Evolutionary conservation across 2,113 vertebrate genomes (phyloP).

Genomic region (Zootoca vivipara): DNA sequence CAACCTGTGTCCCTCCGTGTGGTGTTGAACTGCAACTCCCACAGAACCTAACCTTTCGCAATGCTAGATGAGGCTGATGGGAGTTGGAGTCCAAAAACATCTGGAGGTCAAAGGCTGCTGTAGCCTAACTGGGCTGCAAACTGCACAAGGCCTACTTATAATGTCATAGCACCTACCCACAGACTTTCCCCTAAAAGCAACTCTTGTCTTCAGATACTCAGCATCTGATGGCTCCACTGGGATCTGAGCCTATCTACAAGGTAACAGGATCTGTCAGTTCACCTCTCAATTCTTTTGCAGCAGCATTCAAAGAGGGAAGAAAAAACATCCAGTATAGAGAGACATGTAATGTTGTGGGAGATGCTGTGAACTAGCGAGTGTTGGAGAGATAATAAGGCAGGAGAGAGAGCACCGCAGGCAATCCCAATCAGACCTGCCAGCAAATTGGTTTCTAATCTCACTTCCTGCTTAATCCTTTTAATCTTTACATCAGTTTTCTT

Average conservation of each 20-base stretch:
- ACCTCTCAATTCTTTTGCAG: neutral
- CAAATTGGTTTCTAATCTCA: conserved; percentile 22
- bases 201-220: neutral
- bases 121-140: neutral
- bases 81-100: neutral
- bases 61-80: too few species aligned
- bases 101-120: neutral
- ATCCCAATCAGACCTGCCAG: conserved; percentile 12
- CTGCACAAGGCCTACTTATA: neutral
- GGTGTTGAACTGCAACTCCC: too few species aligned
- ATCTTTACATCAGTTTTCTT: conserved; percentile 19
- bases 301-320: neutral
- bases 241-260: neutral
- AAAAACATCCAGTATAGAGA: neutral
- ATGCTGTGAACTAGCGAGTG: conserved; percentile 6
- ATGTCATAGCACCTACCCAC: neutral
- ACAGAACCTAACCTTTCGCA: too few species aligned
- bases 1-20: too few species aligned
- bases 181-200: neutral
- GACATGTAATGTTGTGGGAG: neutral
- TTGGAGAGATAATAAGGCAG: neutral
- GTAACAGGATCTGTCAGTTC: conserved; percentile 5
- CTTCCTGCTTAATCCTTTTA: conserved; percentile 31
- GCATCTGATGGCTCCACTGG: neutral
- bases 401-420: neutral